phyloP scores from a whole-genome alignment of 2,113 vertebrate genomes.

The Dendrocopos noguchii region DNA sequence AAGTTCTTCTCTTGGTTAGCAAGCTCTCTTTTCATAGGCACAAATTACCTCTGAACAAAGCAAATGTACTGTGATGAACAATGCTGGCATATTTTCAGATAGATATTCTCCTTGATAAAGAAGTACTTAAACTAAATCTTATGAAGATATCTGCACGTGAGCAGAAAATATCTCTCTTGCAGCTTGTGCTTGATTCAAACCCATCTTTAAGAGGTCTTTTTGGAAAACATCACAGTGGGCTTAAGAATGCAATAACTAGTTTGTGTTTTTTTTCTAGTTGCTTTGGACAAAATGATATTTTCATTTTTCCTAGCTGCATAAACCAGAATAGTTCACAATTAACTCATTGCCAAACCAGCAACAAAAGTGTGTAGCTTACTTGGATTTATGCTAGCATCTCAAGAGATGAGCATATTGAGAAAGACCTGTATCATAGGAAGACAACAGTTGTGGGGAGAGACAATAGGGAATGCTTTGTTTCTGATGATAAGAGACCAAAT shows the following conservation, averaged over 20 bases:
- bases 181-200: background rate
- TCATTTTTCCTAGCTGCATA: background rate
- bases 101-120: background rate
- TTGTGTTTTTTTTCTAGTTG: background rate
- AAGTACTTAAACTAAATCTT: background rate
- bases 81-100: background rate
- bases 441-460: background rate
- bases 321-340: background rate
- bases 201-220: background rate
- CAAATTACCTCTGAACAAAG: background rate
- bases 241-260: background rate
- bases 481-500: background rate
- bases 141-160: background rate
- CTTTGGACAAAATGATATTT: background rate
- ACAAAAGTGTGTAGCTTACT: background rate
- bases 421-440: background rate
- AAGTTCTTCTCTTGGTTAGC: background rate
- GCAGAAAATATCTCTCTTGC: background rate
- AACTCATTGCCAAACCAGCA: background rate
- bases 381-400: background rate
- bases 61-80: background rate
- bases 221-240: background rate
- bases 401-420: background rate
- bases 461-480: background rate
- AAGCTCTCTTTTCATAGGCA: background rate